Evolutionary conservation across 2,888 invertebrate genomes (phyloP), one percentile per base, ranked within the genome.

Genomic region (Allophyes oxyacanthae): DNA sequence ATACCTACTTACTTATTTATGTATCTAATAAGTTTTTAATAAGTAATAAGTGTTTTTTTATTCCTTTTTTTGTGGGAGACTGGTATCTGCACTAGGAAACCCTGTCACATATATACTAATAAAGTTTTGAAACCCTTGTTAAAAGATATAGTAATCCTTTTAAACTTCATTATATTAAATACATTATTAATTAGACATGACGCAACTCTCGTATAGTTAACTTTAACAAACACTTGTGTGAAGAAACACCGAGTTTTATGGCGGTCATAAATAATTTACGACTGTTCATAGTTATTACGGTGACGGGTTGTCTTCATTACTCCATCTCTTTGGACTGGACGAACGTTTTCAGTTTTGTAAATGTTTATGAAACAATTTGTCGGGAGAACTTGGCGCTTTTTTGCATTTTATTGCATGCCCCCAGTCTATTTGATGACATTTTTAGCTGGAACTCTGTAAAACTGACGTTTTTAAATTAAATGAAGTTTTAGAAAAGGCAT

Each of bases 241-340:
- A 65, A 77, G 68, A 45, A 74, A 82, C 77, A 71, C 60, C 73
- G 59, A 51, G 67, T 76, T 87, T 85, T 81, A 87, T 77, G 75
- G 54, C 63, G 13, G 65, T 62, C 80, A 81, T 86, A 83, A 87
- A 86, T 82, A 73, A 83, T 86, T 83, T 82, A 83, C 82, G 85
- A 79, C 69, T 75, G 64, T 63, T 66, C 60, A 59, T 73, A 71
- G 79, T 77, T 81, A 76, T 78, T 78, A 78, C 66, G 70, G 67
- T 69, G 75, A 79, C 75, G 72, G 73, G 64, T 66, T 56, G 59
- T 75, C 73, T 77, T 77, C 75, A 74, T 78, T 74, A 65, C 48
- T 46, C 36, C 46, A 50, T 46, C 55, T 54, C 48, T 72, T 61
- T 54, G 36, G 32, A 55, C 53, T 42, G 14, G 38, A 32, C 37